Evolutionary conservation across 2,888 invertebrate genomes (phyloP), one percentile per base, ranked within the genome.

Genomic region (Drymonia ruficornis): DNA sequence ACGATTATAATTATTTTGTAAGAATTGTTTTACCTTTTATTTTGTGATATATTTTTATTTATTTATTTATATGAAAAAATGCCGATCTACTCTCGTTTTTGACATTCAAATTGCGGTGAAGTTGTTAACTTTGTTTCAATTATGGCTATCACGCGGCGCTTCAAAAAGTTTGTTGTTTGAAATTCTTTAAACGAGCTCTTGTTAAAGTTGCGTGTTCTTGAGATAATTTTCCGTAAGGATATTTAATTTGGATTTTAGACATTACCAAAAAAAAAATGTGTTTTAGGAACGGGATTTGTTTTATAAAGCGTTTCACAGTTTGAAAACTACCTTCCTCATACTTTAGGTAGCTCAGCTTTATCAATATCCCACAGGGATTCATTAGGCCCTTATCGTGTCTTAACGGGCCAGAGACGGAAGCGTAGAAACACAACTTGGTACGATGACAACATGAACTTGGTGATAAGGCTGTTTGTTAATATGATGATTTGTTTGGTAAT

Each of bases 91-190:
- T 8, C 16, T 9, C 15, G 40, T 40, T 48, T 11, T 8, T 36
- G 36, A 18, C 28, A 36, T 19, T 36, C 36, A 48, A 48, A 48
- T 36, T 48, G 47, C 16, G 47, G 16, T 48, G 12, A 48, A 36
- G 34, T 18, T 34, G 46, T n/a, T 43, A 48, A 48, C 47, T 34
- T 36, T 11, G 13, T 34, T 34, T 31, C 18, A 34, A 47, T 48
- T 18, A 36, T 19, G 18, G 11, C 13, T 31, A 29, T 46, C 46
- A 40, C 7, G 16, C 16, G 40, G 40, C 16, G 40, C 16, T 9
- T 16, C 8, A 8, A 7, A 12, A 5, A 40, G 15, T 16, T 40
- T 40, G 7, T 40, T 16, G 16, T 40, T 38, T 11, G 11, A 8
- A 31, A 31, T 23, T 23, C 1, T 31, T 31, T 9, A 11, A 31